These are phyloP conservation scores for Boulengeromyrus knoepffleri DNA, from an alignment of 2,113 vertebrate genomes.

Conservation along the genomic window DNA sequence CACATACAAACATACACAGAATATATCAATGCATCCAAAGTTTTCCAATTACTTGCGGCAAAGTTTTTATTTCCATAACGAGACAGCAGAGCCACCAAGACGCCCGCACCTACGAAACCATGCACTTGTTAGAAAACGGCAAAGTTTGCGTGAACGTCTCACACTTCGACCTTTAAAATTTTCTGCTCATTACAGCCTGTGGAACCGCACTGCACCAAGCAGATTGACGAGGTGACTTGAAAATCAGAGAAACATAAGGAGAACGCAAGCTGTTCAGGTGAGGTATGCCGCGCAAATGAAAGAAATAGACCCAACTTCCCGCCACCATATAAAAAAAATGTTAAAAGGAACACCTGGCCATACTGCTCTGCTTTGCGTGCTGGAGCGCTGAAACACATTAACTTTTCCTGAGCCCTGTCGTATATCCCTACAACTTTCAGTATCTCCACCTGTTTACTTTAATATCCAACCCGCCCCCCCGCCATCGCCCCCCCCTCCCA, in stretches of 20 bases:
- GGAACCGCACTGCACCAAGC: not conserved
- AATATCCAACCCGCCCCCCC: not conserved
- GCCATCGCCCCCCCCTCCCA: not conserved
- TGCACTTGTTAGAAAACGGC: not conserved
- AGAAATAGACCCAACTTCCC: not conserved
- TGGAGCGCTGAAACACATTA: not conserved
- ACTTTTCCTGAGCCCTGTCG: not conserved
- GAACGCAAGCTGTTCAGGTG: constrained; percentile 8
- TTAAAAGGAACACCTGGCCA: not conserved
- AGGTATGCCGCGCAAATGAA: not conserved
- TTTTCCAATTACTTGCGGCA: constrained; percentile 3
- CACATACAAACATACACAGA: not conserved
- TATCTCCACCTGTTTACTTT: not conserved
- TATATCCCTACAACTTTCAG: not conserved
- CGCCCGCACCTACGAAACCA: not conserved
- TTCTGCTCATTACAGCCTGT: not conserved
- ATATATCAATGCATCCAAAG: not conserved
- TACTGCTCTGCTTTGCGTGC: not conserved
- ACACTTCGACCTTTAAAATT: constrained; percentile 6
- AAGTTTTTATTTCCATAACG: constrained; percentile 8
- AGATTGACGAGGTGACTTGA: constrained; percentile 9
- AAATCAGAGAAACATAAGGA: constrained; percentile 11
- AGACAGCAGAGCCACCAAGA: not conserved
- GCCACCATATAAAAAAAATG: not conserved
- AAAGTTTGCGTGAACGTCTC: not conserved